Evolutionary conservation across 2,113 vertebrate genomes (phyloP), one percentile per base, ranked within the genome.

Genomic region (zebrafish (Danio rerio)): DNA sequence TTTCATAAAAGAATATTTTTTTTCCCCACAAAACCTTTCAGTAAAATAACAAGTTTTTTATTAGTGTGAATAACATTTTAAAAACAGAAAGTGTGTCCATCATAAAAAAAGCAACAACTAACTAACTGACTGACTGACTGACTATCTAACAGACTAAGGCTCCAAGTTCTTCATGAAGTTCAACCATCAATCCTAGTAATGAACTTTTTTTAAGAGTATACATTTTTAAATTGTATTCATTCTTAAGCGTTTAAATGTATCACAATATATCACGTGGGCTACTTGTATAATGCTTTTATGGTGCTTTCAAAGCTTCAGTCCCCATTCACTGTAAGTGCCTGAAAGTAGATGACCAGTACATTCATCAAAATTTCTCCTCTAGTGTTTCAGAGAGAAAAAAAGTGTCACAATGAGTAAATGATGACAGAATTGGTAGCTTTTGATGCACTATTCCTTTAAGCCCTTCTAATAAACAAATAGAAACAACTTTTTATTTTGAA

Each of bases 401-500:
- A 31, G 3, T 31, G 31, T 31, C 9, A 47, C 40, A 43, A 16
- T 47, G 65, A 69, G 65, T 69, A 47, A 49, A 69, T 20, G 43
- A 69, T 69, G 65, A 69, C n/a, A 69, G 65, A 47, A 47, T 31
- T 9, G 49, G 49, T 52, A 1, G 1, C 50, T 76, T 75, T 77
- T 62, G 18, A n/a, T 63, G 74, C 43, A 62, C 13, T 77, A 50
- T 50, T 77, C 45, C 45, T 77, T 78, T 66, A 43, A 66, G 15
- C 49, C 15, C 9, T 53, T n/a, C 69, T 50, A 71, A 71, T 71
- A 71, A 71, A 71, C 69, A 71, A 71, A 71, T 52, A 52, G 47
- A 71, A 71, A 71, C 69, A 71, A 31, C 50, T 52, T 15, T 78
- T 47, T 79, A 53, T 79, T 66, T 79, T 66, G 49, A 79, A 66